Percentiles rank a stretch among this genome's conserved stretches.
Conservation (phyloP, 2,888 invertebrate genomes). For the Hyposoter didymator region DNA sequence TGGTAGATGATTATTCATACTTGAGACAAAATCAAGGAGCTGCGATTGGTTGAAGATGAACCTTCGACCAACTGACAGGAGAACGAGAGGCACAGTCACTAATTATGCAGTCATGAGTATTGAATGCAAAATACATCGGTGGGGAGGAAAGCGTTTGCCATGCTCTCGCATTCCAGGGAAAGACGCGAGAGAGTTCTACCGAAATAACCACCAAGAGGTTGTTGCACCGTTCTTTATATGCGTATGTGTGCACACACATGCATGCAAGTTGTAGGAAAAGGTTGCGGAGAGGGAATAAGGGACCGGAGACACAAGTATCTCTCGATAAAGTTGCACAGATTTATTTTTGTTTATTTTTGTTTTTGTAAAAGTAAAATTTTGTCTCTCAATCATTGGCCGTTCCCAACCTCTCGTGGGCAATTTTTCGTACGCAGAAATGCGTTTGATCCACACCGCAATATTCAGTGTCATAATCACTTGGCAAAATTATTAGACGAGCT, state of each 20-base stretch:
- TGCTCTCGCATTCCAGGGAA: constrained; percentile 78
- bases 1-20: too few species aligned
- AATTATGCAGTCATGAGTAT: constrained; percentile 23
- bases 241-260: constrained; percentile 17
- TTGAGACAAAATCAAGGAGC: too few species aligned
- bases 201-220: constrained; percentile 82
- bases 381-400: background rate
- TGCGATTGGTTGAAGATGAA: too few species aligned
- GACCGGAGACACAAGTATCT: constrained; percentile 40
- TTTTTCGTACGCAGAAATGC: background rate
- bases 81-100: too few species aligned
- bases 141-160: constrained; percentile 46
- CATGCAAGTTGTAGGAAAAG: constrained; percentile 56
- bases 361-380: background rate
- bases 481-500: constrained; percentile 28
- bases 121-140: constrained; percentile 31
- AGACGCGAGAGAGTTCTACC: constrained; percentile 75
- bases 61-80: too few species aligned
- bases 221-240: constrained; percentile 79
- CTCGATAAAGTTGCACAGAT: constrained; percentile 21
- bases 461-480: background rate
- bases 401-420: background rate
- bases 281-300: constrained; percentile 29
- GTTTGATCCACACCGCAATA: background rate
- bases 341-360: background rate